Evolutionary conservation across 2,888 invertebrate genomes (phyloP).

Genomic region (Zaprionus bogoriensis): DNA sequence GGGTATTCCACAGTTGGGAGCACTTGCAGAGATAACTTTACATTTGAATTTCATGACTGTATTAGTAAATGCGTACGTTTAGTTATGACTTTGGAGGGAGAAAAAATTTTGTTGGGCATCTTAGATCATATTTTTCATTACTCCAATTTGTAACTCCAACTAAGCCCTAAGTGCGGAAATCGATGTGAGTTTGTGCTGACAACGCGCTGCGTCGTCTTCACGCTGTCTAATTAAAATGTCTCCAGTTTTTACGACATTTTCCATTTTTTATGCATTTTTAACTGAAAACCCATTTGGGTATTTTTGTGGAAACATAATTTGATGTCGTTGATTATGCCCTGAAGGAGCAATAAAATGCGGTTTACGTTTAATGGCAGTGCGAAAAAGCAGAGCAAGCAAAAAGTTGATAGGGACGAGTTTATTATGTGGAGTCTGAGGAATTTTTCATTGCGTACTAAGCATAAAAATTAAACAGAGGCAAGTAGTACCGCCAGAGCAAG

Average conservation of each 20-base stretch:
- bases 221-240: conserved; percentile 26
- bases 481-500: conserved; percentile 2
- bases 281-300: conserved; percentile 33
- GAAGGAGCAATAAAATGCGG: conserved; percentile 39
- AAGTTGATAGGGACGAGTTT: conserved; percentile 11
- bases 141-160: not conserved
- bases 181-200: conserved; percentile 11
- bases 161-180: not conserved
- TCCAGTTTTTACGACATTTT: conserved; percentile 8
- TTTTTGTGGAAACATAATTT: conserved; percentile 33
- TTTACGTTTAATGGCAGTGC: conserved; percentile 31
- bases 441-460: conserved; percentile 42
- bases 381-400: conserved; percentile 4
- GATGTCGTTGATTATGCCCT: conserved; percentile 43
- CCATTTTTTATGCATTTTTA: conserved; percentile 33
- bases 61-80: too few species aligned
- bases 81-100: too few species aligned
- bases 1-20: too few species aligned
- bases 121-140: not conserved
- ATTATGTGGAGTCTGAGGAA: not conserved
- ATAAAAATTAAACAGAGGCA: conserved; percentile 46
- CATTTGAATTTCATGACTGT: too few species aligned
- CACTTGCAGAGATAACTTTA: too few species aligned
- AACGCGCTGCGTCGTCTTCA: not conserved
- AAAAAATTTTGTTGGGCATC: too few species aligned